Base-by-base conservation (phyloP, 2,797 vertebrate genomes). In the Falco biarmicus region DNA sequence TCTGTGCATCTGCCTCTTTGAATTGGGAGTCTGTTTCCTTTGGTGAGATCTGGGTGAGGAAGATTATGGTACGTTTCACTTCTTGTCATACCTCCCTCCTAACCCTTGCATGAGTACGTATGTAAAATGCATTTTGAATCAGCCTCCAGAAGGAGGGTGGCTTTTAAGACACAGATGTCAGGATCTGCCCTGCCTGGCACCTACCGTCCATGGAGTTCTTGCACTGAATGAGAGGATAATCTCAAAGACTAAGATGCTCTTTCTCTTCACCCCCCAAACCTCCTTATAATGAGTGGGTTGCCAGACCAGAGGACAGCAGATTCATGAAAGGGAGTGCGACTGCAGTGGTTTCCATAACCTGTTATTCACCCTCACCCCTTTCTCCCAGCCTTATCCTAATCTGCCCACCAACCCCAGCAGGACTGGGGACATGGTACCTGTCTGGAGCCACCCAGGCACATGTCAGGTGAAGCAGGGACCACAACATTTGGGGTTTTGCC, bases 151-250 rank as follows among this genome's bases (percentile, higher is more conserved):
- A 81, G 41, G 61, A 90, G 32, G 14, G 15, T 32, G 53, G 9
- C n/a, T 84, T 91, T 57, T 32, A 66, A 54, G 59, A 43, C 1
- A 3, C 8, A 5, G 26, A 3, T 48, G 45, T 64, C 60, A 48
- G 65, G 45, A 39, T 57, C 66, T 87, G 50, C 34, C 26, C 29
- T 2, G 3, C 45, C 60, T 43, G 24, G 28, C 45, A 51, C 2
- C 1, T 57, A 7, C 8, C 3, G 0, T 0, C 31, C 9, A 5
- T 5, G 11, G 1, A 11, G 57, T 19, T 45, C 51, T 61, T 1
- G 0, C 0, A 0, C 2, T 11, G 59, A 41, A 79, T 37, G 22
- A 70, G 25, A 64, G 19, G 15, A 31, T 65, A 11, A 60, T 3
- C 3, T 39, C n/a, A 80, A 80, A 91, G 54, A n/a, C 37, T 34